These are phyloP conservation scores for Antheraea pernyi DNA, from an alignment of 1,140 invertebrate genomes.

Conservation along the genomic window DNA sequence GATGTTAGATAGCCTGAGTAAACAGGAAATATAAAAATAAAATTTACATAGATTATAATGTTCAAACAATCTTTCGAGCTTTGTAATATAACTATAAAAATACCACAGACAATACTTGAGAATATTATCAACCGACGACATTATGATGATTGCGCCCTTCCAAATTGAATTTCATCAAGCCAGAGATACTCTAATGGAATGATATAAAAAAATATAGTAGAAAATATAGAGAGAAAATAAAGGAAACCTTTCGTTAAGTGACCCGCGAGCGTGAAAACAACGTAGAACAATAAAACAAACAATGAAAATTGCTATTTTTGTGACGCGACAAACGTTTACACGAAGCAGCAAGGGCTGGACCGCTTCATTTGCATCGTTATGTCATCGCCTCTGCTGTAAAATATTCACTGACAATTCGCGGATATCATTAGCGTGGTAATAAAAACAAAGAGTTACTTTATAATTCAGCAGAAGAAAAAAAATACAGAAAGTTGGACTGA, in stretches of 20 bases:
- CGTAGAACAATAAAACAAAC: no score
- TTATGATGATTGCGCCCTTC: neutral
- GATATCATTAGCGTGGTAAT: neutral
- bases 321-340: neutral
- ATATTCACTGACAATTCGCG: neutral
- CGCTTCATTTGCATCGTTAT: conserved; percentile 1
- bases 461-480: neutral
- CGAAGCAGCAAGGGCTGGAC: neutral
- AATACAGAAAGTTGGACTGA: neutral
- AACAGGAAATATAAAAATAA: no score
- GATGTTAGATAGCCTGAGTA: no score
- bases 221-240: neutral
- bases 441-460: neutral
- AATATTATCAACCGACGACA: neutral
- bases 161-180: neutral
- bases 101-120: neutral
- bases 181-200: neutral
- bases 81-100: neutral
- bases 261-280: neutral
- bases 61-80: no score
- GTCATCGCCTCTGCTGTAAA: neutral
- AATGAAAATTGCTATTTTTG: neutral
- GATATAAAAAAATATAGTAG: neutral
- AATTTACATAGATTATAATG: no score
- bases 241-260: neutral